phyloP scores from a whole-genome alignment of 2,113 vertebrate genomes.

The Semicossyphus pulcher region DNA sequence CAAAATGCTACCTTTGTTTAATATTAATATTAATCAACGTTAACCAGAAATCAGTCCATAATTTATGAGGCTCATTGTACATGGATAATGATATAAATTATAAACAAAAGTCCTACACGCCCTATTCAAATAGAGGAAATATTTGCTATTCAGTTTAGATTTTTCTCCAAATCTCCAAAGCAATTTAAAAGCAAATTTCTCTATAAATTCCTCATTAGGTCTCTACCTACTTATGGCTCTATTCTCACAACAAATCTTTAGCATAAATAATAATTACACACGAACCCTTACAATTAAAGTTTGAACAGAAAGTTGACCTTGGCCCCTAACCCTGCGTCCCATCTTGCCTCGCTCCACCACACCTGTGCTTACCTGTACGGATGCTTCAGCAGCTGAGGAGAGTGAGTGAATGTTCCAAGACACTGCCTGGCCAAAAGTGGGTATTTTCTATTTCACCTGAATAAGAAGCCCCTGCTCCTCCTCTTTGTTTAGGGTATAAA shows the following conservation, averaged over 20 bases:
- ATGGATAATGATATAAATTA: too few species aligned
- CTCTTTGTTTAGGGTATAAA: constrained; percentile 76
- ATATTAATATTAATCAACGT: too few species aligned
- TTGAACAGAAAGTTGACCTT: constrained; percentile 5
- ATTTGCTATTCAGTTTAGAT: not conserved
- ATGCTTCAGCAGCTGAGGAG: constrained; percentile 29
- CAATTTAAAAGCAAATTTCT: too few species aligned
- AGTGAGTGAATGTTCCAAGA: constrained; percentile 20
- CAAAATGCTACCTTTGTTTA: not conserved
- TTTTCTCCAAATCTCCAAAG: not conserved
- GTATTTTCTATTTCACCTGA: constrained; percentile 60
- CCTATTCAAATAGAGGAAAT: not conserved
- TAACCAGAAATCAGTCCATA: not conserved
- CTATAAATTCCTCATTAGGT: too few species aligned
- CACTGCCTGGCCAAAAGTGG: constrained; percentile 43
- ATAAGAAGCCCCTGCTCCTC: constrained; percentile 62
- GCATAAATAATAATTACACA: not conserved
- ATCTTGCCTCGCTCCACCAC: not conserved
- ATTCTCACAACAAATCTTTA: not conserved
- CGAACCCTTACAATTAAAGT: not conserved
- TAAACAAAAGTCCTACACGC: not conserved
- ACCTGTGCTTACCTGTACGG: constrained; percentile 66
- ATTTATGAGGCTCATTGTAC: too few species aligned
- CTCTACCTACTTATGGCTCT: not conserved
- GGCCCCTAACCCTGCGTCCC: not conserved